Evolutionary conservation across 2,888 invertebrate genomes (phyloP).

Genomic region (Mayetiola destructor): DNA sequence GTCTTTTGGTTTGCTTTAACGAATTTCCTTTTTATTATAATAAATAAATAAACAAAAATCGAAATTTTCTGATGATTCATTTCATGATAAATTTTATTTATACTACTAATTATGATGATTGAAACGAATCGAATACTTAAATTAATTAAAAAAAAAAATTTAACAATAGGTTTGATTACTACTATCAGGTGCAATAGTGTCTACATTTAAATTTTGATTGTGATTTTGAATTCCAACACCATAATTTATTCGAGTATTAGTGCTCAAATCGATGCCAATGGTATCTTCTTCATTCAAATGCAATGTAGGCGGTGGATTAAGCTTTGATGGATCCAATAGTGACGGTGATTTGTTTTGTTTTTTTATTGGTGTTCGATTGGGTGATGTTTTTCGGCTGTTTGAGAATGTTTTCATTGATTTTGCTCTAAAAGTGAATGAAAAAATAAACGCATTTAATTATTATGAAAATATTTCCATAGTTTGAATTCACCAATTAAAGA

Average conservation of each 20-base stretch:
- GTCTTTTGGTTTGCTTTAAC: no score
- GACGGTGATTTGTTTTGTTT: slow-evolving; percentile 41
- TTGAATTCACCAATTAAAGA: neutral
- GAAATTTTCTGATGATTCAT: no score
- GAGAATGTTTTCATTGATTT: slow-evolving; percentile 60
- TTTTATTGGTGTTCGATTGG: slow-evolving; percentile 50
- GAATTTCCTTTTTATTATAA: no score
- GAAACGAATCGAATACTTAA: no score
- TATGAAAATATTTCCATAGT: neutral
- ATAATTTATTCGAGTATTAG: slow-evolving; percentile 33
- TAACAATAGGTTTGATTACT: no score
- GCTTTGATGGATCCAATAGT: slow-evolving; percentile 40
- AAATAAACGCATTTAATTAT: slow-evolving; percentile 18
- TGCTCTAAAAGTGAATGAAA: slow-evolving; percentile 34
- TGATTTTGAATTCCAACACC: slow-evolving; percentile 31
- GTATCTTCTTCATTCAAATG: neutral
- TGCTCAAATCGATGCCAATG: slow-evolving; percentile 25
- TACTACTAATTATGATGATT: no score
- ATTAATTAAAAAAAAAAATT: no score
- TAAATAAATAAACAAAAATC: no score
- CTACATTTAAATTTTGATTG: no score
- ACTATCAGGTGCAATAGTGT: no score
- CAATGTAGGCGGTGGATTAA: slow-evolving; percentile 34
- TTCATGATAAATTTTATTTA: no score
- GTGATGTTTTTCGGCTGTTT: slow-evolving; percentile 51